Evolutionary conservation across 2,888 invertebrate genomes (phyloP).

Genomic region (Gastrophysa polygoni): DNA sequence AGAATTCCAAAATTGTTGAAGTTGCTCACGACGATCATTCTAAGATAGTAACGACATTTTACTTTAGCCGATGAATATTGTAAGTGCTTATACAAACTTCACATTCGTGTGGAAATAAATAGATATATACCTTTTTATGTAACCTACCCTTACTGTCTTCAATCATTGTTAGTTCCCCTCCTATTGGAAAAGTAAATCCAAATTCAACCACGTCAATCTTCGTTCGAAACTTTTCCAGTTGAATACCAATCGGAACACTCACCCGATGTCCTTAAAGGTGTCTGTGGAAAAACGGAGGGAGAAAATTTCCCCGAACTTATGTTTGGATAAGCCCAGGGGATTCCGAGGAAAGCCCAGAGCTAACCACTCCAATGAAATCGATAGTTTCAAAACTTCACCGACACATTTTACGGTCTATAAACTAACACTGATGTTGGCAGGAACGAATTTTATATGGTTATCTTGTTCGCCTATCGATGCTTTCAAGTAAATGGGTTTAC

Average conservation of each 20-base stretch:
- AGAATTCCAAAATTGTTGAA: too few species aligned
- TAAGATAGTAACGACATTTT: too few species aligned
- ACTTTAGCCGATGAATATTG: too few species aligned
- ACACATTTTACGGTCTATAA: slow-evolving; percentile 53
- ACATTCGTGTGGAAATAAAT: too few species aligned
- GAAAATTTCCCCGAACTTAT: slow-evolving; percentile 22
- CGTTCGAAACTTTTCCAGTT: neutral
- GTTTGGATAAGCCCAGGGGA: slow-evolving; percentile 30
- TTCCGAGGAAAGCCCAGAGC: slow-evolving; percentile 30
- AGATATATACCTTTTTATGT: too few species aligned
- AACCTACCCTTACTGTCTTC: neutral
- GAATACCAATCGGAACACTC: neutral
- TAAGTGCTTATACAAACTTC: too few species aligned
- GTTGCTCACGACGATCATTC: too few species aligned
- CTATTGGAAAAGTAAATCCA: neutral
- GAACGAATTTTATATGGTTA: slow-evolving; percentile 48
- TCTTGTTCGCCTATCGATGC: slow-evolving; percentile 39
- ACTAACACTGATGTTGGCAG: slow-evolving; percentile 47
- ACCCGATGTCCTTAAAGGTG: neutral
- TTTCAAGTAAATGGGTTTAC: slow-evolving; percentile 36
- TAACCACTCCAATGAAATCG: slow-evolving; percentile 47
- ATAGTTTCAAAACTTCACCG: slow-evolving; percentile 52
- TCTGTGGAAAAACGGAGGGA: neutral
- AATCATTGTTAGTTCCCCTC: neutral
- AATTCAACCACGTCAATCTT: neutral